Percentiles rank a stretch among this genome's conserved stretches.
These are phyloP conservation scores for Euclidia mi DNA, from an alignment of 2,888 invertebrate genomes.

Conservation along the genomic window DNA sequence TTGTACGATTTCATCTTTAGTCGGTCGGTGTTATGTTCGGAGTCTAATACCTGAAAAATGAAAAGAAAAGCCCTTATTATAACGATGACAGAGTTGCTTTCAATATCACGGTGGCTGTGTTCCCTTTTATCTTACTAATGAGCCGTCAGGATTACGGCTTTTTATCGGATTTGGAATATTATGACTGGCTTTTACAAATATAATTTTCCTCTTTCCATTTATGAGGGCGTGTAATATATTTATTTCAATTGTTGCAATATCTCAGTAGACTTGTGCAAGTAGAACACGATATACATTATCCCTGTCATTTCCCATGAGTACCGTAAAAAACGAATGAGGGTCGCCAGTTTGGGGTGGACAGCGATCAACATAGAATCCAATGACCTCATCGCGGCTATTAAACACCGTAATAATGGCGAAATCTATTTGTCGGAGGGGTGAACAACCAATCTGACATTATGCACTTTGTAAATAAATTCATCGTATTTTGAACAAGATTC, in stretches of 20 bases:
- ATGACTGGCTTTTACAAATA: constrained; percentile 21
- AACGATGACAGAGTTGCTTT: constrained; percentile 50
- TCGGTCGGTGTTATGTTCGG: constrained; percentile 53
- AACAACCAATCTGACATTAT: not conserved
- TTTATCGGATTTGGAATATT: constrained; percentile 39
- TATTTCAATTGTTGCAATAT: constrained; percentile 16
- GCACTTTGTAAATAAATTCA: not conserved
- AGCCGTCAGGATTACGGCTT: constrained; percentile 39
- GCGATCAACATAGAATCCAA: constrained; percentile 13
- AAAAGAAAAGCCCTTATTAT: constrained; percentile 51
- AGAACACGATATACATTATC: constrained; percentile 5
- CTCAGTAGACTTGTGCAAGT: constrained; percentile 3
- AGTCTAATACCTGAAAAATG: constrained; percentile 61
- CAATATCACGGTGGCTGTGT: constrained; percentile 48
- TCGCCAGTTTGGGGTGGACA: not conserved
- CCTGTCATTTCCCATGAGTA: constrained; percentile 15
- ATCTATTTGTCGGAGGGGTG: not conserved
- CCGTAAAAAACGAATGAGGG: constrained; percentile 13
- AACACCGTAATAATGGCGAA: constrained; percentile 14
- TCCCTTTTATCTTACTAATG: constrained; percentile 52
- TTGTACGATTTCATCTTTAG: constrained; percentile 82
- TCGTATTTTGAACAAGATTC: not conserved
- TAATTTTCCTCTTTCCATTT: constrained; percentile 15
- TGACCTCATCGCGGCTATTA: constrained; percentile 5
- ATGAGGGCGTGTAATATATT: constrained; percentile 10